Base-by-base conservation (phyloP, 1,140 invertebrate genomes). In the Saccostrea glomerata region DNA sequence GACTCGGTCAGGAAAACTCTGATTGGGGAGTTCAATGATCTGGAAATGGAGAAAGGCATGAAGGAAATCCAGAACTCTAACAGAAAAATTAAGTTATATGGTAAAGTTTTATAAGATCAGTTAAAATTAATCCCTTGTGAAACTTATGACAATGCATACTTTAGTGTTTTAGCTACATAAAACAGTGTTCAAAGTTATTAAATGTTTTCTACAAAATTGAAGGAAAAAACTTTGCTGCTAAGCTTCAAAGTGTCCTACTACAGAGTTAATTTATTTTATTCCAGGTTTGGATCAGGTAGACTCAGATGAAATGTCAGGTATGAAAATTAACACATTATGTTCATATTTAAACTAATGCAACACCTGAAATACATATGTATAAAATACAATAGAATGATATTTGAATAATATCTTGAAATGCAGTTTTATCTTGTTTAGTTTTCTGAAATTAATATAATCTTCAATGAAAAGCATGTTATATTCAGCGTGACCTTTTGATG, bases 271-370 rank as follows among this genome's bases (percentile, higher is more conserved):
- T 40, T 70, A 54, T 85, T 86, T 73, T 60, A 15, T 88, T 90
- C 17, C 66, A 92, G 91, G 91, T 70, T 82, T 90, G 25, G 70
- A 77, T 77, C 70, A 77, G 17, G 70, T 30, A 56, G 91, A 91
- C 54, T 84, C 84, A n/a, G 91, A 91, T 11, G 91, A 91, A 36
- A 86, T 89, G 30, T 90, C 89, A 90, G 91, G 91, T 91, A 85
- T 82, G 89, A 20, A 58, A 66, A 54, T 56, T 88, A 73, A 7
- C 6, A 6, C 84, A 85, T 84, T 60, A 0, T 60, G 13, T 60
- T 4, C 58, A 20, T 1, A 17, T 63, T 63, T 88, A 60, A 60
- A 63, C 36, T 23, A 40, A 15, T 25, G 15, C 23, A 82, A 47
- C 25, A 6, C 5, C n/a, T 63, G 0, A 60, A 13, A 47, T 47